Conservation (phyloP, 2,797 vertebrate genomes). For the Pangasius larnaudii region DNA sequence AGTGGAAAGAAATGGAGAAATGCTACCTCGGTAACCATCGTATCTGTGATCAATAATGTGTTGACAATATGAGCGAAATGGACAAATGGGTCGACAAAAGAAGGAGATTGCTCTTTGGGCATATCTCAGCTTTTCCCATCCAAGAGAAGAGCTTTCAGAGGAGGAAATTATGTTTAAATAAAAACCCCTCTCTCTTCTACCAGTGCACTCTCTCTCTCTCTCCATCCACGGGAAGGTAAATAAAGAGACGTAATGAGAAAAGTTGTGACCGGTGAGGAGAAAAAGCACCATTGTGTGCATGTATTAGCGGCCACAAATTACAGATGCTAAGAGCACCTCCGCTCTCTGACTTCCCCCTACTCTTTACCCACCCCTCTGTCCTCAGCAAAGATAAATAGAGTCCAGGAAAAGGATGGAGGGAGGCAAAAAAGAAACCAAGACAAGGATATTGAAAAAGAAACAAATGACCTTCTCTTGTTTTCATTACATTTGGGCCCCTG, state of each 20-base stretch:
- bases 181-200: conserved; percentile 46
- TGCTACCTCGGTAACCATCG: conserved; percentile 63
- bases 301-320: conserved; percentile 68
- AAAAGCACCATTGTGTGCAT: conserved; percentile 66
- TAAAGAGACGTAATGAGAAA: conserved; percentile 75
- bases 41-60: conserved; percentile 74
- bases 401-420: conserved; percentile 69
- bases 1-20: conserved; percentile 58
- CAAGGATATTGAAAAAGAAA: conserved; percentile 78
- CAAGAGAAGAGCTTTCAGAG: conserved; percentile 53
- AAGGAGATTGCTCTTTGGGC: conserved; percentile 54
- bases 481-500: conserved; percentile 68
- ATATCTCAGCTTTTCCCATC: conserved; percentile 51
- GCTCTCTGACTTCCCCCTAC: conserved; percentile 41
- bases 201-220: conserved; percentile 23
- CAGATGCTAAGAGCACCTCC: conserved; percentile 66
- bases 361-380: conserved; percentile 46
- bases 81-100: conserved; percentile 54
- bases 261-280: conserved; percentile 58
- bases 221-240: conserved; percentile 65
- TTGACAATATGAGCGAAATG: conserved; percentile 56
- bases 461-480: conserved; percentile 81
- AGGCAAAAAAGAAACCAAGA: conserved; percentile 44
- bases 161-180: conserved; percentile 69
- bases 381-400: conserved; percentile 75